Evolutionary conservation across 2,888 invertebrate species (phyloP), one percentile per base, ranked within the genome.

Genomic region (Diabrotica balteata): DNA sequence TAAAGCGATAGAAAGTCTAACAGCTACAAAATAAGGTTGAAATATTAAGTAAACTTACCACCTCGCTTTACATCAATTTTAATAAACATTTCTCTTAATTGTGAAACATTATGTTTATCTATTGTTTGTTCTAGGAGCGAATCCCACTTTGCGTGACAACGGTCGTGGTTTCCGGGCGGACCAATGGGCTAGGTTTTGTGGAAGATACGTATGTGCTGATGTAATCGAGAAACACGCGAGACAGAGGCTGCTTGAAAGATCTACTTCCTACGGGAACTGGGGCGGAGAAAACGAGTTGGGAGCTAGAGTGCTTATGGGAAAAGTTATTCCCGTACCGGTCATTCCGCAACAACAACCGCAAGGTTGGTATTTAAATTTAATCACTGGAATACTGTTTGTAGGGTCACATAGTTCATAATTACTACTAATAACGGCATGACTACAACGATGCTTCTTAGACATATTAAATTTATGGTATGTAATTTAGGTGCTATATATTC

Each of bases 131-230:
- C 44, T 81, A 92, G 91, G 91, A 72, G 91, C 91, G 9, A 91
- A 90, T 78, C 90, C 91, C 6, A 88, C 89, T 9, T 84, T 90
- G 72, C 85, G 90, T 58, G 92, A 92, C 80, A 86, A 87, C 73
- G 90, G 91, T 1, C 86, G 91, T 58, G 89, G 90, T 10, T 83
- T 91, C 54, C 86, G 90, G 67, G 91, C 93, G 0, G 90, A 90
- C 76, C 91, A 92, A 81, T 93, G 92, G 92, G 92, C 92, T 2
- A 84, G 89, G 72, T 91, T 89, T 80, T 92, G 91, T 79, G 91
- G 92, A 9, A 86, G 92, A 54, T 87, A 90, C 79, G 87, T 89
- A 49, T 90, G 90, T 77, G 90, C 91, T 4, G 91, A 91, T 78
- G 88, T 90, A 72, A 91, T 93, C 72, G 90, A 90, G 74, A 89